Evolutionary conservation across 2,888 invertebrate genomes (phyloP), one percentile per base, ranked within the genome.

Genomic region (Latrodectus elegans): DNA sequence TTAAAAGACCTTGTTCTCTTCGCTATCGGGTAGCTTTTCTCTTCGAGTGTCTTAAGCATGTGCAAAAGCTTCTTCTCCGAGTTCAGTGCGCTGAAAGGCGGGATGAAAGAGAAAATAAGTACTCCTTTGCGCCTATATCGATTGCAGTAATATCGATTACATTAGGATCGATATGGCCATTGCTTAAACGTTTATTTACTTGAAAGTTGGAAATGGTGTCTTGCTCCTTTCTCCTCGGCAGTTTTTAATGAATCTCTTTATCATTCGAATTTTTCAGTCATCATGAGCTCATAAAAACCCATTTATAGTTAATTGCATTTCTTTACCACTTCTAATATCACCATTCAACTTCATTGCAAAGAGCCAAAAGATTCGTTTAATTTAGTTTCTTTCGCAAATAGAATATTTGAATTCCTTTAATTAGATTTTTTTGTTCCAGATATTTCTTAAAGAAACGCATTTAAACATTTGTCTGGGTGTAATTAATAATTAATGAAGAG

Each of bases 131-230:
- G 86, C 86, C 68, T 76, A 49, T 81, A 87, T 87, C 86, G 86
- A 87, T 87, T 87, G 73, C 81, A 67, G 77, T 87, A 81, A 87
- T 77, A 87, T 87, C 86, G 86, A 87, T 87, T 75, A 65, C 73
- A 65, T 55, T 67, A 64, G 75, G 81, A 82, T 87, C 86, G 86
- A 87, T 87, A 87, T 67, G 65, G 70, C 68, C 86, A 79, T 81
- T 87, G 71, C 71, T 75, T 81, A 81, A 85, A 87, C 60, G 86
- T 65, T 87, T 87, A 87, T 87, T 81, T 87, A 49, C 81, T 72
- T 38, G 22, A 76, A 72, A 52, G 67, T 72, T 64, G 60, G 38
- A 38, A 38, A 38, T 38, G 38, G 38, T 38, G 6, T 38, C 38
- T 38, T 38, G 38, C 4, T 38, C 38, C 38, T 38, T 38, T 38